Conservation (phyloP, 2,888 invertebrate species). For the Abrostola triplasia region DNA sequence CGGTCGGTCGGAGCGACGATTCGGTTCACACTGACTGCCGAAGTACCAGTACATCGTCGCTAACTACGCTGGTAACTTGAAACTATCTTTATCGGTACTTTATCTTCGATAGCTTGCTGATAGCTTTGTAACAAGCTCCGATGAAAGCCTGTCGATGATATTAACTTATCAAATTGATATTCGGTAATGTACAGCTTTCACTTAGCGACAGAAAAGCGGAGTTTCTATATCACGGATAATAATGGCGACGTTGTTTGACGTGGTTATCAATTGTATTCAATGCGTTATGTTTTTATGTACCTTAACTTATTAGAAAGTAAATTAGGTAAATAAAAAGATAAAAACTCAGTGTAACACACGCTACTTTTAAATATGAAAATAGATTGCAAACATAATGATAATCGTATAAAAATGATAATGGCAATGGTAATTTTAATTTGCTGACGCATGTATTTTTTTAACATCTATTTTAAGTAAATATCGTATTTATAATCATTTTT, state of each 20-base stretch:
- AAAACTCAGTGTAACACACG: background rate
- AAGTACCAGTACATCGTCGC: constrained; percentile 18
- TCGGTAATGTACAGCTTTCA: constrained; percentile 23
- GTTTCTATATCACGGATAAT: background rate
- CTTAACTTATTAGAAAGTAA: background rate
- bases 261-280: no score
- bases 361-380: background rate
- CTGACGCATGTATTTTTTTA: background rate
- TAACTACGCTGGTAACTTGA: constrained; percentile 43
- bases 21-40: constrained; percentile 46
- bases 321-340: background rate
- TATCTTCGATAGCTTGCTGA: constrained; percentile 54
- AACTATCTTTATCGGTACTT: constrained; percentile 52
- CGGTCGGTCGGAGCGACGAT: constrained; percentile 53
- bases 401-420: constrained; percentile 10
- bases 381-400: constrained; percentile 2
- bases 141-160: constrained; percentile 51
- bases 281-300: no score
- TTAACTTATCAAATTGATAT: constrained; percentile 25
- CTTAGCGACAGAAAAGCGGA: constrained; percentile 2
- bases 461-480: no score
- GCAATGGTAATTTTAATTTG: background rate
- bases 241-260: background rate
- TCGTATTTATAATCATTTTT: no score
- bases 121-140: constrained; percentile 54